Base-by-base conservation (phyloP, 2,888 invertebrate genomes). In the Ophonus ardosiacus region DNA sequence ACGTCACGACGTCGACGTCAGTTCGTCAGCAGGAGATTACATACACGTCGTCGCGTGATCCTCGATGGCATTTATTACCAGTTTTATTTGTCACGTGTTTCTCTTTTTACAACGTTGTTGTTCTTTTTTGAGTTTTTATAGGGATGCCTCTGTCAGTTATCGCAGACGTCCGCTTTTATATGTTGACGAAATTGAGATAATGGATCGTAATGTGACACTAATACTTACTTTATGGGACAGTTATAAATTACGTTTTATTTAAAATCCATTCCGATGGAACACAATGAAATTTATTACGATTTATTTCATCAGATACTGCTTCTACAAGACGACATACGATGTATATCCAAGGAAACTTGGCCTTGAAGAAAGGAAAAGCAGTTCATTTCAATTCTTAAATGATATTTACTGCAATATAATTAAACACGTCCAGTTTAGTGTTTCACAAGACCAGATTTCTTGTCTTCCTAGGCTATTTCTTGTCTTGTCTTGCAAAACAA, bases 181-280 rank as follows among this genome's bases (percentile, higher is more conserved):
- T 74, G 74, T 78, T 78, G 78, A 81, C 71, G 57, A 81, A 81
- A 81, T 81, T 81, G 71, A 71, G 81, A 81, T 81, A 81, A 81
- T 81, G 81, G 68, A 51, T 40, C 21, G 81, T 81, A 43, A 68
- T 81, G 68, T 56, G 40, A 80, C 61, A 38, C 61, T 80, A 80
- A 80, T 80, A 80, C 40, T n/a, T 80, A 43, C 38, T 80, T 80
- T 80, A 80, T 80, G 61, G 40, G 80, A 80, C 80, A 61, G 63
- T 38, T 80, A 61, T 78, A 80, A 80, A 80, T 80, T 80, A 80
- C 79, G 15, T 56, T 78, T 78, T 78, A 78, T 56, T 74, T 74
- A 74, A 74, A 74, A 74, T 74, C 74, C 74, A 74, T 74, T 74
- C 15, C 18, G 21, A 43, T 18, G 17, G 38, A 40, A 40, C 71